Conservation (phyloP, 2,797 vertebrate genomes). For the Squalus acanthias region DNA sequence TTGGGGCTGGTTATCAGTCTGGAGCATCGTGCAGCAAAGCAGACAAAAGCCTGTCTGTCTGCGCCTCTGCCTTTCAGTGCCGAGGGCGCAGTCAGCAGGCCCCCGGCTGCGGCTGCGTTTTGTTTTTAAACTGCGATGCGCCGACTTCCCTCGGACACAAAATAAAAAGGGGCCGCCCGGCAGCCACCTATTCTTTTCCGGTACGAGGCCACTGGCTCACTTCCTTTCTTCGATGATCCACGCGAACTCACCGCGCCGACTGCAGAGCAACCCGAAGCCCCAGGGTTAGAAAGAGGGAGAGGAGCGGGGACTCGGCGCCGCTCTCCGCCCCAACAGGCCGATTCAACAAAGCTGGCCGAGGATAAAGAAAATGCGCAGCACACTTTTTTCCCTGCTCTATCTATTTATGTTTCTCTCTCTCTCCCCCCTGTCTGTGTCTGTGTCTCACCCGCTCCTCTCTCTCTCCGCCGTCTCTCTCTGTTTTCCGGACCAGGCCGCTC, state of each 20-base stretch:
- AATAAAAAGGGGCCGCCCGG: neutral
- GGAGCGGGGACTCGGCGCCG: too few species aligned
- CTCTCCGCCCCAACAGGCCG: neutral
- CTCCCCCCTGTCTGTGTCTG: too few species aligned
- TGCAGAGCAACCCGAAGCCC: neutral
- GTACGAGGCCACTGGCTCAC: neutral
- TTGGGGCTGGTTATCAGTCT: neutral
- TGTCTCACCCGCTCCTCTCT: neutral
- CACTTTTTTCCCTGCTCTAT: too few species aligned
- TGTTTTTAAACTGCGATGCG: neutral
- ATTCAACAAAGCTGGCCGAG: too few species aligned
- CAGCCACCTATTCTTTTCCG: neutral
- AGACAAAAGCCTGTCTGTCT: neutral
- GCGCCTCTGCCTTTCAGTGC: neutral
- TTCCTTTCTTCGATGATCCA: too few species aligned
- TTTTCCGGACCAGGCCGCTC: neutral
- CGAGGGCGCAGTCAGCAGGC: neutral
- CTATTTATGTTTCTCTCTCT: too few species aligned
- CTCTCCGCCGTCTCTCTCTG: neutral
- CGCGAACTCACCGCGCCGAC: too few species aligned
- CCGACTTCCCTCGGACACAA: neutral
- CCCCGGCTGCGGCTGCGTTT: neutral
- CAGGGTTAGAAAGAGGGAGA: neutral
- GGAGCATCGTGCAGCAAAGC: neutral
- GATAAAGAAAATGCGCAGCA: too few species aligned